Evolutionary conservation across 1,140 invertebrate genomes (phyloP), one percentile per base, ranked within the genome.

Genomic region (Drosophila sturtevanti): DNA sequence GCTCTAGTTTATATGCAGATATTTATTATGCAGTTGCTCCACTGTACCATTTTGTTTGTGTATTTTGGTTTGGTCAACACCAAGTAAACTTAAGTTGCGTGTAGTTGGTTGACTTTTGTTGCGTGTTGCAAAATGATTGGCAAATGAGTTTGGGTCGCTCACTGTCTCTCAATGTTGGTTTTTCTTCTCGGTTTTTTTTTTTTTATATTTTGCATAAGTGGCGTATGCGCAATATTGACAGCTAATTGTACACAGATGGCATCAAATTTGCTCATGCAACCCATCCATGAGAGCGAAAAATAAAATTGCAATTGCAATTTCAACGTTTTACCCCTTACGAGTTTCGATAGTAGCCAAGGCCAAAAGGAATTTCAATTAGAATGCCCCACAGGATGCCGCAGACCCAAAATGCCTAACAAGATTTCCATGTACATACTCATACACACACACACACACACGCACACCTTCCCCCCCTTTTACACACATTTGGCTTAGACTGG

Each of bases 171-270:
- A n/a, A 16, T 56, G 81, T 86, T 72, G 62, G 41, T 61, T 76
- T 70, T 31, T 31, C 27, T 31, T 63, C 60, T 76, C n/a, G n/a
- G n/a, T n/a, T n/a, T n/a, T n/a, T n/a, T 76, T 64, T 63, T 48
- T 16, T 31, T 38, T 21, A 11, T 21, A 21, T 31, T 75, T 76
- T 79, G 76, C 81, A 80, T 64, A 86, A 84, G 84, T 74, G 81
- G 79, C 81, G 78, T 73, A 87, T 87, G 71, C 82, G 79, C 82
- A 82, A 89, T 89, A 86, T 86, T 86, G 82, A 86, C 82, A 86
- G 64, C 79, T 87, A 86, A 86, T 86, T 86, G 82, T 86, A 68
- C 79, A 76, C 75, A 89, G 84, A 82, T 89, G 82, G 75, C 55
- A 89, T 87, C 82, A 86, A 86, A 86, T 86, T 86, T 86, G 82